Percentiles rank a stretch among this genome's conserved stretches.
These are phyloP conservation scores for Sussaba pulchella DNA, from an alignment of 2,888 invertebrate species.

Conservation along the genomic window DNA sequence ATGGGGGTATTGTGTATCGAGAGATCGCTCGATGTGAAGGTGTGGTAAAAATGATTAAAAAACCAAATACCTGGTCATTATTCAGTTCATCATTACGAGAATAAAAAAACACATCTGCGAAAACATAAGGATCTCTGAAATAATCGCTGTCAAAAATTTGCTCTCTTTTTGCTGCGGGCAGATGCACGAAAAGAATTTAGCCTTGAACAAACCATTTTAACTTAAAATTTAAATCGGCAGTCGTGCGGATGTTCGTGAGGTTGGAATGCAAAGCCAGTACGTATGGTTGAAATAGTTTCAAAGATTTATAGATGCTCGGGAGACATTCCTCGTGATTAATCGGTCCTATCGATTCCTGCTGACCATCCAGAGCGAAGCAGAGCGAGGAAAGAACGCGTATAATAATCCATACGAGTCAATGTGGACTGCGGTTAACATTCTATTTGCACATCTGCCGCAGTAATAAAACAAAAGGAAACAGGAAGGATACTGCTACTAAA, in stretches of 20 bases:
- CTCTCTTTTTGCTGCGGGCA: background rate
- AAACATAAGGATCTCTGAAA: background rate
- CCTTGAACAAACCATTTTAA: background rate
- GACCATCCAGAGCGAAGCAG: conserved; percentile 24
- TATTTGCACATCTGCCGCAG: conserved; percentile 46
- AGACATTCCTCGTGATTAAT: conserved; percentile 67
- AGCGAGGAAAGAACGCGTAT: background rate
- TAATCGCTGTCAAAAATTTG: too few relatives aligned
- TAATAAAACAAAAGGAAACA: conserved; percentile 44
- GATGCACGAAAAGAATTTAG: background rate
- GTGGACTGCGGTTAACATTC: background rate
- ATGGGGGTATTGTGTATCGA: background rate
- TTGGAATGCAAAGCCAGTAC: conserved; percentile 13
- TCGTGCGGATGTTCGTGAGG: conserved; percentile 9
- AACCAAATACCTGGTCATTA: background rate
- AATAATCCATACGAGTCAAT: background rate
- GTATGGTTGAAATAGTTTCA: conserved; percentile 31
- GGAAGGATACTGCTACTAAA: conserved; percentile 11
- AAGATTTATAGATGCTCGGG: conserved; percentile 39
- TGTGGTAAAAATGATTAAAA: background rate
- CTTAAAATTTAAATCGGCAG: conserved; percentile 3
- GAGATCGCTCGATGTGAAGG: background rate
- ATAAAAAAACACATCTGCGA: background rate
- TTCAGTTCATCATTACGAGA: background rate
- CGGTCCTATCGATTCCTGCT: conserved; percentile 57